Conservation (phyloP, 2,888 invertebrate species). For the Andrena haemorrhoa region DNA sequence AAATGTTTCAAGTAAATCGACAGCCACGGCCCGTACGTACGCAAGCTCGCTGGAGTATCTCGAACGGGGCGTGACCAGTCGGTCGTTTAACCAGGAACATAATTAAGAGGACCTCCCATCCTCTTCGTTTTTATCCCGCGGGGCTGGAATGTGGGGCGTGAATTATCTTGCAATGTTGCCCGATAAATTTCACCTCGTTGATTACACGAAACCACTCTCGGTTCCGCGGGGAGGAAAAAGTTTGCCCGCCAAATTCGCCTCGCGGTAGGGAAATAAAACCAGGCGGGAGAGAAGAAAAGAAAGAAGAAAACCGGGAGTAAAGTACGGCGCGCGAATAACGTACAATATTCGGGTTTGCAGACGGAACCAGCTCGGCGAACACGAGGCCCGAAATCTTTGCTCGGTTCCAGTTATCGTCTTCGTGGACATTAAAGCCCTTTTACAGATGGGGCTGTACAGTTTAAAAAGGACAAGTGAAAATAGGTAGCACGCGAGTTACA, state of each 20-base stretch:
- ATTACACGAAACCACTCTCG: conserved; percentile 59
- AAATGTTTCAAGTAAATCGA: conserved; percentile 63
- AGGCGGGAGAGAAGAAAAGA: conserved; percentile 12
- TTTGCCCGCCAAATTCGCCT: conserved; percentile 37
- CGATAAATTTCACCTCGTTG: conserved; percentile 74
- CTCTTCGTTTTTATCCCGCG: conserved; percentile 56
- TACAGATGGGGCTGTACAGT: too few relatives aligned
- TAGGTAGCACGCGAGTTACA: too few relatives aligned
- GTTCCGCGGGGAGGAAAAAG: conserved; percentile 37
- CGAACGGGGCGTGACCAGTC: conserved; percentile 65
- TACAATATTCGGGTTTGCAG: conserved; percentile 12
- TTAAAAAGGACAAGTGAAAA: too few relatives aligned
- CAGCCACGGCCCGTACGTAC: conserved; percentile 29
- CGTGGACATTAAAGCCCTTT: too few relatives aligned
- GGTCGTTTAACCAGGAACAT: conserved; percentile 73
- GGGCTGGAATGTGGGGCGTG: conserved; percentile 65
- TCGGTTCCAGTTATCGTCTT: too few relatives aligned
- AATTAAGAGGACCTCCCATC: conserved; percentile 66
- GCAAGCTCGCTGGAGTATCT: conserved; percentile 41
- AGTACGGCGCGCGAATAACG: conserved; percentile 46
- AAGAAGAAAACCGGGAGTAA: conserved; percentile 25
- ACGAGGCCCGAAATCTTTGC: conserved; percentile 25
- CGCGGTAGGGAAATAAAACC: not conserved
- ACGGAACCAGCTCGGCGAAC: conserved; percentile 15
- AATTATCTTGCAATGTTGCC: conserved; percentile 69